Evolutionary conservation across 2,888 invertebrate genomes (phyloP).

Genomic region (Lingula anatina): DNA sequence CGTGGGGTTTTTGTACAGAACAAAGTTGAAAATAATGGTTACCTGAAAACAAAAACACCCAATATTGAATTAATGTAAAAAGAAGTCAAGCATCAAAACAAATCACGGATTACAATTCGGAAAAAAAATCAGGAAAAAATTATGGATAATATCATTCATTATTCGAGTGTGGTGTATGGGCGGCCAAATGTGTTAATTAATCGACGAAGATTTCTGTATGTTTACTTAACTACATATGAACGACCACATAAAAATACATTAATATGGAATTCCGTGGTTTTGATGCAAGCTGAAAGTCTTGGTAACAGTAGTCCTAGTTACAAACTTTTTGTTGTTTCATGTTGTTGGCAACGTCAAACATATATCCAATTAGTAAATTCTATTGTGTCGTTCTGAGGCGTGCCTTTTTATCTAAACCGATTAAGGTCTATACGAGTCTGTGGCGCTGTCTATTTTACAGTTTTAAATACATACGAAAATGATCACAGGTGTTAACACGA

Average conservation of each 20-base stretch:
- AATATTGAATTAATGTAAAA: slow-evolving; percentile 1
- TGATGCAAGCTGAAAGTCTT: neutral
- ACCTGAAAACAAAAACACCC: slow-evolving; percentile 19
- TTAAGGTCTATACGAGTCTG: too few species aligned
- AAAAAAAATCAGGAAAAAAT: neutral
- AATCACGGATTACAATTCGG: neutral
- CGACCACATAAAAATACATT: too few species aligned
- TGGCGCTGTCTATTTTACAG: neutral
- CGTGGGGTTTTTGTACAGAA: slow-evolving; percentile 37
- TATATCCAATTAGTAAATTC: neutral
- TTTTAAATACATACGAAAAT: slow-evolving; percentile 31
- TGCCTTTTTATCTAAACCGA: neutral
- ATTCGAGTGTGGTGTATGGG: neutral
- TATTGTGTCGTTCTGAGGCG: neutral
- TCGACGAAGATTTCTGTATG: too few species aligned
- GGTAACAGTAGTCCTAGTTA: neutral
- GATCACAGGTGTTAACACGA: slow-evolving; percentile 36
- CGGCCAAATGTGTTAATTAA: neutral
- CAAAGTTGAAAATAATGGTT: slow-evolving; percentile 34
- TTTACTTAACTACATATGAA: too few species aligned
- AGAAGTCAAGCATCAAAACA: neutral
- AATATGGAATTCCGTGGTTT: too few species aligned
- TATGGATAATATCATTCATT: too few species aligned
- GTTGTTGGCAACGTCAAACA: too few species aligned
- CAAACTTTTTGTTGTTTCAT: too few species aligned